These are phyloP conservation scores for Eolophus roseicapilla DNA, from an alignment of 2,113 vertebrate genomes.

Conservation along the genomic window DNA sequence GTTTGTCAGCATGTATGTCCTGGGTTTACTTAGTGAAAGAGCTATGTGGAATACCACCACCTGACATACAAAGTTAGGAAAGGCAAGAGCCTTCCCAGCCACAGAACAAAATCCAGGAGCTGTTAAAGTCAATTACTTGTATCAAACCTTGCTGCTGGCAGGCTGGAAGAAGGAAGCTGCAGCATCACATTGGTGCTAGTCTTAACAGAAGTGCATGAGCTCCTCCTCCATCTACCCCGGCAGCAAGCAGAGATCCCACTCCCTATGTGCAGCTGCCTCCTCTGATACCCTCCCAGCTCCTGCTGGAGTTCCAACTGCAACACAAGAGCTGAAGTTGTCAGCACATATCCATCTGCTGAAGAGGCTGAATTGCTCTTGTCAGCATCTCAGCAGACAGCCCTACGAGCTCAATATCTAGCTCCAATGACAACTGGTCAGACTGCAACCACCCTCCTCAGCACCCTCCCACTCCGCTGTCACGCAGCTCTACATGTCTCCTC, in stretches of 20 bases:
- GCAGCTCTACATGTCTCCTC: accelerated
- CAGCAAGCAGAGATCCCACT: background rate
- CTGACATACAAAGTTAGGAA: background rate
- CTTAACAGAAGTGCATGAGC: background rate
- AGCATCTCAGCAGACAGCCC: background rate
- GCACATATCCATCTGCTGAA: background rate
- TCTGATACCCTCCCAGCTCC: background rate
- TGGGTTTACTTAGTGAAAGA: background rate
- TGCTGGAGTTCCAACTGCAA: background rate
- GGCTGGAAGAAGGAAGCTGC: background rate
- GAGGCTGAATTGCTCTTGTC: background rate
- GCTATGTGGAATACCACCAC: background rate
- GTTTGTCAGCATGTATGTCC: background rate
- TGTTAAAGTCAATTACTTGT: background rate
- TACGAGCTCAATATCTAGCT: accelerated
- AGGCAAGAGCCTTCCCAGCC: background rate
- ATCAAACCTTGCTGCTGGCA: background rate
- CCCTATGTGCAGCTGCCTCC: accelerated
- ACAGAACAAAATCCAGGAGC: background rate
- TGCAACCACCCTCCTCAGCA: background rate
- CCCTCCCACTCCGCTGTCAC: background rate
- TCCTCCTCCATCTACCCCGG: background rate
- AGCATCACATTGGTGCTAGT: background rate
- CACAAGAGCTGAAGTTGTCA: background rate
- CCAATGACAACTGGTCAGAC: accelerated